A percentile compares a stretch with the other conserved stretches of the same genome.
Evolutionary conservation across 2,888 invertebrate species (phyloP).

Genomic region (Schrankia costaestrigalis): DNA sequence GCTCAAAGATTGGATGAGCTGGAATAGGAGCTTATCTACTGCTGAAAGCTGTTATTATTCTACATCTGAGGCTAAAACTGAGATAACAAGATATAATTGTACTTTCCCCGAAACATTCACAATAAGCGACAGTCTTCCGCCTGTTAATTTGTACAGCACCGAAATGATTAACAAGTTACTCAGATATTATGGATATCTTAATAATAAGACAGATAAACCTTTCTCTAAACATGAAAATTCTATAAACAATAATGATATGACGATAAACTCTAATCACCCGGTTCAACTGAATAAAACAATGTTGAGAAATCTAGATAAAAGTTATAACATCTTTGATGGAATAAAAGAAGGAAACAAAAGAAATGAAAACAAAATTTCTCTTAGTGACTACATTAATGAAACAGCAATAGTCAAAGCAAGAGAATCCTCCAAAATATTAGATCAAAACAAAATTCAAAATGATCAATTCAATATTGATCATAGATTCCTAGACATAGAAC

Average conservation of each 20-base stretch:
- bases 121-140: slow-evolving; percentile 73
- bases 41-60: slow-evolving; percentile 72
- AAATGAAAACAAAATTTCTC: slow-evolving; percentile 46
- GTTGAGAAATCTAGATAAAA: slow-evolving; percentile 17
- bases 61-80: slow-evolving; percentile 63
- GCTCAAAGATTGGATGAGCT: slow-evolving; percentile 85
- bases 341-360: slow-evolving; percentile 31
- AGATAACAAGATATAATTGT: slow-evolving; percentile 71
- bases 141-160: slow-evolving; percentile 73
- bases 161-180: slow-evolving; percentile 76
- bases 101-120: slow-evolving; percentile 76
- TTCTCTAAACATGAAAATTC: slow-evolving; percentile 40
- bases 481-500: slow-evolving; percentile 54
- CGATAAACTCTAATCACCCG: slow-evolving; percentile 5
- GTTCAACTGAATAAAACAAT: slow-evolving; percentile 24
- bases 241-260: slow-evolving; percentile 34
- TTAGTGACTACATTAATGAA: slow-evolving; percentile 53
- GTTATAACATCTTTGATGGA: slow-evolving; percentile 25
- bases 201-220: slow-evolving; percentile 67
- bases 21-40: slow-evolving; percentile 61
- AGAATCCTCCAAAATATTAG: slow-evolving; percentile 55
- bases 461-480: slow-evolving; percentile 58
- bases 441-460: slow-evolving; percentile 59
- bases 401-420: slow-evolving; percentile 48
- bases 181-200: slow-evolving; percentile 70